Conservation (phyloP, 2,797 vertebrate species). For the Syngnathus acus region DNA sequence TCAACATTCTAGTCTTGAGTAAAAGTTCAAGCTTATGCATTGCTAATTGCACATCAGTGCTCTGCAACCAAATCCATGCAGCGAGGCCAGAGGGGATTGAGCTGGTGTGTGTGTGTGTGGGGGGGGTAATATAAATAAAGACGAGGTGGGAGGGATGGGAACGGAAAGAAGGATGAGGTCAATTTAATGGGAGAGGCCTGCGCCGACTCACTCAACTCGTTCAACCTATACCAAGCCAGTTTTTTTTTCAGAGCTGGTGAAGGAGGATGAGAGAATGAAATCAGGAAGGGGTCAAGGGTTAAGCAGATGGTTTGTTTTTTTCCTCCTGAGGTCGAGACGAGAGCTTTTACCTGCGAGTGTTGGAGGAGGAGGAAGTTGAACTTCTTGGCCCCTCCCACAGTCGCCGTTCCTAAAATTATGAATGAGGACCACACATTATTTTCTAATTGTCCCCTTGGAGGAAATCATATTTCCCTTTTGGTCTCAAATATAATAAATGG, state of each 20-base stretch:
- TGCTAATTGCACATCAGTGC: not conserved
- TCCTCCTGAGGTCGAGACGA: slow-evolving; percentile 3
- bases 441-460: slow-evolving; percentile 47
- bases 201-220: slow-evolving; percentile 26
- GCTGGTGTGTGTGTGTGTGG: no score
- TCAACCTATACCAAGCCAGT: slow-evolving; percentile 22
- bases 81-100: slow-evolving; percentile 7
- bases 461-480: slow-evolving; percentile 36
- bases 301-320: slow-evolving; percentile 32
- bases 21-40: not conserved
- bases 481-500: slow-evolving; percentile 60
- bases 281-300: slow-evolving; percentile 20
- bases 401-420: slow-evolving; percentile 10
- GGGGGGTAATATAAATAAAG: slow-evolving; percentile 31
- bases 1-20: not conserved
- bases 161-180: slow-evolving; percentile 60
- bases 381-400: slow-evolving; percentile 9
- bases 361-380: slow-evolving; percentile 22
- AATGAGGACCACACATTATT: no score
- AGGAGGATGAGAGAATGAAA: not conserved
- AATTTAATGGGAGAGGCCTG: slow-evolving; percentile 43
- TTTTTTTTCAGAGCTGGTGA: slow-evolving; percentile 21
- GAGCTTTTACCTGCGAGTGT: not conserved
- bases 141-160: slow-evolving; percentile 50
- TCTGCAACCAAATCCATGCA: not conserved